Percentiles rank a stretch among this genome's conserved stretches.
Evolutionary conservation across 2,797 vertebrate species (phyloP).

Genomic region (Liparis tanakae): DNA sequence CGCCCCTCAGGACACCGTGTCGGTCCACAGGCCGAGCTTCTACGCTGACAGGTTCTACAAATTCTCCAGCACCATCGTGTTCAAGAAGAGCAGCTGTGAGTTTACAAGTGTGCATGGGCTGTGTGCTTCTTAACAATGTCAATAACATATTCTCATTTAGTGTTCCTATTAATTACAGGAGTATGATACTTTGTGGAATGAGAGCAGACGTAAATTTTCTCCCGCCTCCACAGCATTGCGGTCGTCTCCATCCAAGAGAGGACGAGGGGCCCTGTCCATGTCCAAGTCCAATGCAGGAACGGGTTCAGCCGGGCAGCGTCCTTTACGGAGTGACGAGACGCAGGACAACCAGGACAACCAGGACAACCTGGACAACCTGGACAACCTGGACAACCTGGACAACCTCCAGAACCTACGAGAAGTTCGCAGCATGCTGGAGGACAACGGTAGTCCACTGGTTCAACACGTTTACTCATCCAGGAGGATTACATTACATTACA

Average conservation of each 20-base stretch:
- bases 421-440: slow-evolving; percentile 86
- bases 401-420: slow-evolving; percentile 86
- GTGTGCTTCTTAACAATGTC: neutral
- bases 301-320: slow-evolving; percentile 86
- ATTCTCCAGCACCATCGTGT: slow-evolving; percentile 93
- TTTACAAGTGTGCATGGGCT: slow-evolving; percentile 24
- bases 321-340: slow-evolving; percentile 85
- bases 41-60: slow-evolving; percentile 97
- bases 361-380: slow-evolving; percentile 83
- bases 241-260: slow-evolving; percentile 94
- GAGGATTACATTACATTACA: too few species aligned
- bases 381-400: slow-evolving; percentile 76
- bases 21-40: slow-evolving; percentile 95
- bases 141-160: neutral
- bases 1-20: slow-evolving; percentile 91
- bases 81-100: slow-evolving; percentile 96
- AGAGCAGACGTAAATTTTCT: neutral
- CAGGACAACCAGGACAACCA: slow-evolving; percentile 78
- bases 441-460: slow-evolving; percentile 83
- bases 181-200: slow-evolving; percentile 1
- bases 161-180: neutral
- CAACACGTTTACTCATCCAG: neutral
- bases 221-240: slow-evolving; percentile 85
- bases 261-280: slow-evolving; percentile 85
- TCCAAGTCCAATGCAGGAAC: slow-evolving; percentile 84